Base-by-base conservation (phyloP, 2,797 vertebrate genomes). In the Calcarius lapponicus region DNA sequence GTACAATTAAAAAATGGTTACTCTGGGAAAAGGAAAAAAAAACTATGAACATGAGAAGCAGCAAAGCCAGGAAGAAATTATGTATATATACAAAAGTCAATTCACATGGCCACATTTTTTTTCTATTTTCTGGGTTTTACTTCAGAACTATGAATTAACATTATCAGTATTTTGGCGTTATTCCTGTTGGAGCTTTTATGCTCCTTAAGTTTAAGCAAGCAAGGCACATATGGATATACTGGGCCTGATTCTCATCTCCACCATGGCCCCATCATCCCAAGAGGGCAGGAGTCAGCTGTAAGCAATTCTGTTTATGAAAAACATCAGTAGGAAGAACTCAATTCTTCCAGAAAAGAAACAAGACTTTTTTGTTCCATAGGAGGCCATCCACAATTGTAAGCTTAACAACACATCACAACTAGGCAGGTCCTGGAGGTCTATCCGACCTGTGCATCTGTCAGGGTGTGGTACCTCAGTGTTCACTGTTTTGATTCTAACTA, bases 401-500 rank as follows among this genome's bases (percentile, higher is more conserved):
- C 85, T 89, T 75, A 81, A 70, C 29, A 90, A 89, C 64, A 95
- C 74, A 26, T 32, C 69, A 85, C 26, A 90, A 58, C 71, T 73
- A 95, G 80, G 86, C 87, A 95, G 90, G 95, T 94, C 88, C 92
- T 18, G 80, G 81, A 92, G 90, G 90, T 45, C 81, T 82, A 53
- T 80, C 66, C 92, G 73, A 92, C 87, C 58, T 31, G 26, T 10
- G 42, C 80, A 90, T 67, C 50, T 56, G 57, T n/a, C 36, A 45
- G 86, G 69, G 72, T 58, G 65, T 42, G 61, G 62, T n/a, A 43
- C 62, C 43, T 86, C 75, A 14, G 2, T 60, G 53, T 53, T 87
- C 80, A 72, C 14, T 88, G 43, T 36, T 90, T 65, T 78, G 54
- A 48, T 62, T 86, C 66, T 86, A 73, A 53, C 43, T 31, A 36